phyloP scores from a whole-genome alignment of 2,113 vertebrate species.

The Thermophis baileyi region DNA sequence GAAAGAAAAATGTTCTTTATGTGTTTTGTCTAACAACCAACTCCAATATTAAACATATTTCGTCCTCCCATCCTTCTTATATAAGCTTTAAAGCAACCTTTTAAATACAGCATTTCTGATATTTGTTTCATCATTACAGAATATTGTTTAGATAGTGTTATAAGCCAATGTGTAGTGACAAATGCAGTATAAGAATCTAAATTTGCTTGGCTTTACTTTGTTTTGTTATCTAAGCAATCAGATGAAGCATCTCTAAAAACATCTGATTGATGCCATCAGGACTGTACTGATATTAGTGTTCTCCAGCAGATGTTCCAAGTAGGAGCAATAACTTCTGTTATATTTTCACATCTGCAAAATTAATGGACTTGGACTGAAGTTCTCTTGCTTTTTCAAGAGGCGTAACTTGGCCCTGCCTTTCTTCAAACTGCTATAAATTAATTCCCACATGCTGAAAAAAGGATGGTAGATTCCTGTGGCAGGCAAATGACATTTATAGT shows the following conservation, averaged over 20 bases:
- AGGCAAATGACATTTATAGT: not conserved
- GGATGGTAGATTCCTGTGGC: not conserved
- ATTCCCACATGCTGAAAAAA: not conserved
- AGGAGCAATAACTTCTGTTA: constrained; percentile 49
- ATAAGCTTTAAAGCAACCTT: constrained; percentile 36
- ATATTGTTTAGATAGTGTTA: constrained; percentile 63
- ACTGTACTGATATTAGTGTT: constrained; percentile 54
- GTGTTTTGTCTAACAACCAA: constrained; percentile 43
- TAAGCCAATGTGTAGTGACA: constrained; percentile 68
- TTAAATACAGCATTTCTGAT: constrained; percentile 15
- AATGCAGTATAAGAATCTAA: constrained; percentile 64
- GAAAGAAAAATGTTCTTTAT: constrained; percentile 63
- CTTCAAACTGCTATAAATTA: not conserved
- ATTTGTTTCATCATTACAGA: constrained; percentile 61
- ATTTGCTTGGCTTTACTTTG: constrained; percentile 67
- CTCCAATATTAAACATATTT: constrained; percentile 54
- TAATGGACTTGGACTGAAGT: constrained; percentile 40
- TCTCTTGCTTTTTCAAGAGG: not conserved
- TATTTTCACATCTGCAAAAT: constrained; percentile 51
- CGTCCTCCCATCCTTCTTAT: constrained; percentile 32
- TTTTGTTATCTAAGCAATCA: constrained; percentile 70
- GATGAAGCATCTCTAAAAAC: constrained; percentile 66
- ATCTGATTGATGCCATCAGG: constrained; percentile 64
- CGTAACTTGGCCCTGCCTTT: not conserved
- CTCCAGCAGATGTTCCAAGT: constrained; percentile 61